Evolutionary conservation across 2,888 invertebrate species (phyloP).

Genomic region (Oscheius sp.): DNA sequence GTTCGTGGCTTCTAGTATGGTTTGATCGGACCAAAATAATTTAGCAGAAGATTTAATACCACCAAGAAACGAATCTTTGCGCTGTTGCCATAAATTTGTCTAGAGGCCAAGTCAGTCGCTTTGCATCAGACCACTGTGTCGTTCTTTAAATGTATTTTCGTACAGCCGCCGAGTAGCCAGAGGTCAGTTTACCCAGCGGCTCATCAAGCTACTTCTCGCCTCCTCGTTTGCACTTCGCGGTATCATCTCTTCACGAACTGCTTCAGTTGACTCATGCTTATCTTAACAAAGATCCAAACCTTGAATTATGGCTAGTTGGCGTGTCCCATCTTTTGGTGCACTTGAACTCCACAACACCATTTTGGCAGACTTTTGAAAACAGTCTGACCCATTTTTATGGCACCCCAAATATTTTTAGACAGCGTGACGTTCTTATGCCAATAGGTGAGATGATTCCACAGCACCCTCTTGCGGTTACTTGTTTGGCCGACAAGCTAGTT

Average conservation of each 20-base stretch:
- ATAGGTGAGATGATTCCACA: neutral
- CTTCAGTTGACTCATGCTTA: slow-evolving; percentile 5
- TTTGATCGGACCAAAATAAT: neutral
- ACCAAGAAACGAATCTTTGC: neutral
- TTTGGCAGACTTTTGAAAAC: no score
- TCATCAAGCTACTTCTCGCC: slow-evolving; percentile 35
- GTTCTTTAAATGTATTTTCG: slow-evolving; percentile 2
- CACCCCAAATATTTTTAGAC: neutral
- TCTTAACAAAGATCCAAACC: neutral
- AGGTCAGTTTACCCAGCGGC: slow-evolving; percentile 35
- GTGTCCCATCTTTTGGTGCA: neutral
- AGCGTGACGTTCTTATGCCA: neutral
- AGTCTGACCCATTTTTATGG: no score
- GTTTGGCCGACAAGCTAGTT: neutral
- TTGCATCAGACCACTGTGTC: neutral
- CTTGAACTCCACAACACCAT: no score
- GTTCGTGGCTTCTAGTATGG: slow-evolving; percentile 3
- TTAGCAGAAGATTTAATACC: slow-evolving; percentile 1
- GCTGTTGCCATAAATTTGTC: slow-evolving; percentile 14
- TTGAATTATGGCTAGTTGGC: neutral
- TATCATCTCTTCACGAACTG: slow-evolving; percentile 33
- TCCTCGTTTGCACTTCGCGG: slow-evolving; percentile 35
- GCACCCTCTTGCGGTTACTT: neutral
- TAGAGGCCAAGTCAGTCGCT: neutral
- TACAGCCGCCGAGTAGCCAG: slow-evolving; percentile 22